Evolutionary conservation across 2,113 vertebrate species (phyloP).

Genomic region (Bostrychus sinensis): DNA sequence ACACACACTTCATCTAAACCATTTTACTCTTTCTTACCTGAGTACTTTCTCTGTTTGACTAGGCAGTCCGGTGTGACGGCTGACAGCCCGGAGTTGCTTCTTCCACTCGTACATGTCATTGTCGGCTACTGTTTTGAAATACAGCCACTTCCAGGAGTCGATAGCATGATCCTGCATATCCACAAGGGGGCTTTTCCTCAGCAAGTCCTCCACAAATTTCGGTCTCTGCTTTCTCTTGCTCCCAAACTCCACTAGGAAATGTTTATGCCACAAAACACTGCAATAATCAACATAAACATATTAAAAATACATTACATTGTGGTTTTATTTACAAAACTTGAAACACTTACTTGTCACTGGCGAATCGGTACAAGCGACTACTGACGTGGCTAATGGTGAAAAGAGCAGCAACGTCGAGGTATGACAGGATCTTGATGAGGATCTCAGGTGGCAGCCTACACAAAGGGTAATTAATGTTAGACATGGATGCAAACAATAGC

Average conservation of each 20-base stretch:
- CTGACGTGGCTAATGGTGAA: conserved; percentile 82
- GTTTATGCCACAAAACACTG: conserved; percentile 85
- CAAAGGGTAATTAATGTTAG: conserved; percentile 41
- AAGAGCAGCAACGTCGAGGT: conserved; percentile 84
- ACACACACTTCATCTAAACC: background rate
- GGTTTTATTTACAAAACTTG: conserved; percentile 2
- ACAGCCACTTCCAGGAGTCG: conserved; percentile 87
- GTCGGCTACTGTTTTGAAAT: conserved; percentile 76
- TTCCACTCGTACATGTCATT: conserved; percentile 68
- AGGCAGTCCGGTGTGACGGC: conserved; percentile 83
- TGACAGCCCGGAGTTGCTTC: conserved; percentile 72
- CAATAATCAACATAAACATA: conserved; percentile 3
- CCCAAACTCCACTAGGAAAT: conserved; percentile 70
- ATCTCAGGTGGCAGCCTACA: conserved; percentile 86
- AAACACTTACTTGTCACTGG: conserved; percentile 88
- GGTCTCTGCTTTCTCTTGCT: conserved; percentile 61
- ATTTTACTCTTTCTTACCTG: conserved; percentile 58
- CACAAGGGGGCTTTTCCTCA: conserved; percentile 34
- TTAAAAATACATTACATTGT: background rate
- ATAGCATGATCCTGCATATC: conserved; percentile 57
- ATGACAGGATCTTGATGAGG: conserved; percentile 85
- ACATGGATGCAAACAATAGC: conserved; percentile 25
- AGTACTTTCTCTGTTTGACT: conserved; percentile 78
- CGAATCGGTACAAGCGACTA: conserved; percentile 81
- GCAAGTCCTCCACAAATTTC: conserved; percentile 43